A percentile compares a stretch with the other conserved stretches of the same genome.
These are phyloP conservation scores for Percopsis transmontana DNA, from an alignment of 2,113 vertebrate species.

Conservation along the genomic window DNA sequence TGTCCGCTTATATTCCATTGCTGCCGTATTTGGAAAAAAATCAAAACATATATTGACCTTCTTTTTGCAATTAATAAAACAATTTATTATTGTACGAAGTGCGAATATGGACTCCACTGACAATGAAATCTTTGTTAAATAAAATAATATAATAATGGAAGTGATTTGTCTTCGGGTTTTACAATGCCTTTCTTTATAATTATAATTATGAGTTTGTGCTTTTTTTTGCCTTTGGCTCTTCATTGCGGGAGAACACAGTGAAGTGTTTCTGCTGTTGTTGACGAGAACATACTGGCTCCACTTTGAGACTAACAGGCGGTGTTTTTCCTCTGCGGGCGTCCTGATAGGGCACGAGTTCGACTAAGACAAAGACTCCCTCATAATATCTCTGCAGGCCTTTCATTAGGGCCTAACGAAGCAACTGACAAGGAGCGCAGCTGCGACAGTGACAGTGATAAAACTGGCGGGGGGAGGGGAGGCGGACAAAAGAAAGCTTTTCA, in stretches of 20 bases:
- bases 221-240: slow-evolving; percentile 29
- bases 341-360: slow-evolving; percentile 25
- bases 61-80: slow-evolving; percentile 63
- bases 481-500: slow-evolving; percentile 56
- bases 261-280: slow-evolving; percentile 57
- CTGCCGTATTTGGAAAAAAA: slow-evolving; percentile 43
- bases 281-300: slow-evolving; percentile 52
- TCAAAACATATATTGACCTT: slow-evolving; percentile 49
- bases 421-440: slow-evolving; percentile 46
- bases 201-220: neutral
- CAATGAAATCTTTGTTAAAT: slow-evolving; percentile 43
- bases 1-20: slow-evolving; percentile 64
- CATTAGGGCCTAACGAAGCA: slow-evolving; percentile 57
- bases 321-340: slow-evolving; percentile 33
- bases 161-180: slow-evolving; percentile 23
- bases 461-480: slow-evolving; percentile 37
- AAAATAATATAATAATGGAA: neutral
- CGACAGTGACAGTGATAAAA: slow-evolving; percentile 57
- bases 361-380: slow-evolving; percentile 24
- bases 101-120: slow-evolving; percentile 20
- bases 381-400: neutral
- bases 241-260: slow-evolving; percentile 62
- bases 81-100: slow-evolving; percentile 51
- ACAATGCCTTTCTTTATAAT: slow-evolving; percentile 39
- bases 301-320: slow-evolving; percentile 27